Evolutionary conservation across 2,113 vertebrate species (phyloP).

Genomic region (Electrona antarctica): DNA sequence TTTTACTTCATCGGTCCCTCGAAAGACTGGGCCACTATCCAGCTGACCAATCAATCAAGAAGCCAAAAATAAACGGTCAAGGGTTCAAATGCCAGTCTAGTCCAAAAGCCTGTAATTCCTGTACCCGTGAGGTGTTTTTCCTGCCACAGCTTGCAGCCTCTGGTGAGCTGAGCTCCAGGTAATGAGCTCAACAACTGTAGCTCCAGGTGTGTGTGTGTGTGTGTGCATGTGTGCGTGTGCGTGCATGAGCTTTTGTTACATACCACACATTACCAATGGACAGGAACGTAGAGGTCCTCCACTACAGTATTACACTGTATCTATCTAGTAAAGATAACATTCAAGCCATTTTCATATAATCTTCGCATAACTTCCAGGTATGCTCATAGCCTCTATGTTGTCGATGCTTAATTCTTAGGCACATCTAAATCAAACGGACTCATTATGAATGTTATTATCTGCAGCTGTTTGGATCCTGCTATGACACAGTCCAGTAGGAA

Average conservation of each 20-base stretch:
- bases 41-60: slow-evolving; percentile 3
- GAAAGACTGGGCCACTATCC: background rate
- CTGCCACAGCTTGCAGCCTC: slow-evolving; percentile 45
- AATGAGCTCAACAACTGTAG: slow-evolving; percentile 54
- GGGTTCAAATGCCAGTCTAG: slow-evolving; percentile 29
- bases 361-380: background rate
- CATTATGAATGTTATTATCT: too few relatives aligned
- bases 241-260: slow-evolving; percentile 16
- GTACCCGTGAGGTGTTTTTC: slow-evolving; percentile 42
- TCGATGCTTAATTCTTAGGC: too few relatives aligned
- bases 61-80: slow-evolving; percentile 1
- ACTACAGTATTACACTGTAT: slow-evolving; percentile 13
- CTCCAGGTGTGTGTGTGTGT: slow-evolving; percentile 34
- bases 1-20: slow-evolving; percentile 22
- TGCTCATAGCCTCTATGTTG: too few relatives aligned
- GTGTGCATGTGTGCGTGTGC: too few relatives aligned
- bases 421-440: too few relatives aligned
- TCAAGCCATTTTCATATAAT: background rate
- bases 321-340: background rate
- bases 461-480: too few relatives aligned
- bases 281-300: slow-evolving; percentile 24
- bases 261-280: slow-evolving; percentile 30
- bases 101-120: slow-evolving; percentile 31
- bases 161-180: slow-evolving; percentile 58
- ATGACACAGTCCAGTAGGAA: too few relatives aligned